Evolutionary conservation across 2,888 invertebrate species (phyloP).

Genomic region (Cephalotes varians): DNA sequence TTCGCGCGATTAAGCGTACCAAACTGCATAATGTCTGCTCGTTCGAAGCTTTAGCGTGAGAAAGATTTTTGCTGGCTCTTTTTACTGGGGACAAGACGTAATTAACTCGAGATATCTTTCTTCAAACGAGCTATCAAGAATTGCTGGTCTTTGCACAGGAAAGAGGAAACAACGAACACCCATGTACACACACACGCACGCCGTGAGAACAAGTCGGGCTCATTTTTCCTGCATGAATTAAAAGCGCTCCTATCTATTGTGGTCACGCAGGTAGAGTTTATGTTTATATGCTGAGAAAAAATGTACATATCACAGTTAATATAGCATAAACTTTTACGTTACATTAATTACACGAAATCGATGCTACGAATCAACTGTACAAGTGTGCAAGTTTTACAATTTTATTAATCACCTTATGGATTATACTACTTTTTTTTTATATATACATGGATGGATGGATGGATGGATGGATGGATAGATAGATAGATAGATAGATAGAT

Average conservation of each 20-base stretch:
- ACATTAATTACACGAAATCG: conserved; percentile 7
- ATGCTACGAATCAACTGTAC: neutral
- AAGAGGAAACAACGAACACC: conserved; percentile 80
- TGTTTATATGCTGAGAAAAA: conserved; percentile 26
- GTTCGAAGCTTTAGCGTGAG: conserved; percentile 76
- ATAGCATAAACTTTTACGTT: neutral
- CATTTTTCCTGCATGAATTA: conserved; percentile 81
- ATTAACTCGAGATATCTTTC: conserved; percentile 83
- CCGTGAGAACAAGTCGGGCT: conserved; percentile 83
- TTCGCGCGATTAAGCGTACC: conserved; percentile 43
- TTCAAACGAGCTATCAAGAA: conserved; percentile 82
- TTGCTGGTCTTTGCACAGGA: conserved; percentile 79
- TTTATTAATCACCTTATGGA: neutral
- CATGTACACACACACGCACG: conserved; percentile 47
- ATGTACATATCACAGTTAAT: conserved; percentile 2
- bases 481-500: too few relatives aligned
- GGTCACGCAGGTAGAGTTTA: conserved; percentile 9
- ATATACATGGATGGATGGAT: too few relatives aligned
- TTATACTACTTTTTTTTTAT: neutral
- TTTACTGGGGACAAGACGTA: conserved; percentile 76
- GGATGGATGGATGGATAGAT: too few relatives aligned
- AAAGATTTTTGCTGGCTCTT: conserved; percentile 80
- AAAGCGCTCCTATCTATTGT: conserved; percentile 67
- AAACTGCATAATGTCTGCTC: conserved; percentile 51
- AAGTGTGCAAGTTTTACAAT: neutral